Conservation (phyloP, 2,797 vertebrate species). For the Notolepis coatsorum region DNA sequence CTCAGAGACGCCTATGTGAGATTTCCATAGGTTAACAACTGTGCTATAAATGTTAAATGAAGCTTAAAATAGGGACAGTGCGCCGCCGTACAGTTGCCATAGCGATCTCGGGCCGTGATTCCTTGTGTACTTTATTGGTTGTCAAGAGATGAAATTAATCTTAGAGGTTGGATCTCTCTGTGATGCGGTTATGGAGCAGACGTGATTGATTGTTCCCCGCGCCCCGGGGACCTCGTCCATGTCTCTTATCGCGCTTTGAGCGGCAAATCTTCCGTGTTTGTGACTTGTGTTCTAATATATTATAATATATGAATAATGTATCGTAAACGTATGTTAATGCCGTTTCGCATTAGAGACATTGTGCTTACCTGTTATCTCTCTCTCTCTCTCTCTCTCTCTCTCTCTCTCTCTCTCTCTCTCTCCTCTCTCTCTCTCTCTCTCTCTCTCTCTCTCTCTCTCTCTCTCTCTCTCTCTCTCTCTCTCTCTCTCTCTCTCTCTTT, state of each 20-base stretch:
- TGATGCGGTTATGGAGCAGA: constrained; percentile 50
- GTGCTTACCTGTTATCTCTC: constrained; percentile 20
- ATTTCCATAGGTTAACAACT: constrained; percentile 81
- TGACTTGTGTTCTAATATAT: constrained; percentile 1
- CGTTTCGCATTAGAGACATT: constrained; percentile 30
- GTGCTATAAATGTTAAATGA: constrained; percentile 82
- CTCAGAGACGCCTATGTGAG: constrained; percentile 74
- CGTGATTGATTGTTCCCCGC: constrained; percentile 55
- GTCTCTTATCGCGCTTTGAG: constrained; percentile 42
- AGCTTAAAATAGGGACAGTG: constrained; percentile 82
- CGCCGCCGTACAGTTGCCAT: constrained; percentile 82
- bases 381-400: constrained; percentile 28
- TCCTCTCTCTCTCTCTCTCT: background rate
- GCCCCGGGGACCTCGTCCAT: constrained; percentile 45
- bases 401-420: constrained; percentile 35
- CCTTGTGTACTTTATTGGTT: constrained; percentile 75
- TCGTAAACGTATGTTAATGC: constrained; percentile 17
- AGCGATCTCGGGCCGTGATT: constrained; percentile 70
- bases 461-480: background rate
- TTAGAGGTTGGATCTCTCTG: constrained; percentile 49
- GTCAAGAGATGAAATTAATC: constrained; percentile 76
- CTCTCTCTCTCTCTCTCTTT: constrained; percentile 5
- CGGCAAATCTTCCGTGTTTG: constrained; percentile 44
- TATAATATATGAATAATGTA: constrained; percentile 44
- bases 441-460: background rate